Base-by-base conservation (phyloP, 2,113 vertebrate genomes). In the Hemiprocne comata region DNA sequence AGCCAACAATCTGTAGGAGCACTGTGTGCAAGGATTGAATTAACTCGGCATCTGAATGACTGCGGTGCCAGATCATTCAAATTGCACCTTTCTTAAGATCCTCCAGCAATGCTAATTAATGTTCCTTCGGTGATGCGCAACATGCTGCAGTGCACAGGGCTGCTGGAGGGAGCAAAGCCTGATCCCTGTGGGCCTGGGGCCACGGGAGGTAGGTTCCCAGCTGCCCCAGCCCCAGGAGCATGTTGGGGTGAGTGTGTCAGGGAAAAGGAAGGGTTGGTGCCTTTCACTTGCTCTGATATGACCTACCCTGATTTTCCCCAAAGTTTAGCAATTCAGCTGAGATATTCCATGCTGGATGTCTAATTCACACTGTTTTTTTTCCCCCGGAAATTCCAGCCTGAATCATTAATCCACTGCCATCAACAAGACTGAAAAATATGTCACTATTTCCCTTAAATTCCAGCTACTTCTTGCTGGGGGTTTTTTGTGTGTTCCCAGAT, bases 1-100 rank as follows among this genome's bases (percentile, higher is more conserved):
- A 97, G 96, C 95, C 95, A 97, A 96, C 96, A 96, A 95, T 96
- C 95, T 97, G 93, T 93, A 91, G 95, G 94, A 96, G 94, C 89
- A 46, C 90, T 85, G 94, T 94, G 93, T 90, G 92, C 94, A 90
- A 91, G 89, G 91, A 91, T 93, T 93, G 95, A 96, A 96, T 96
- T 95, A 96, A 97, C 92, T 91, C 95, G 77, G 93, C 91, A 94
- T 95, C 94, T 40, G 81, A 95, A 96, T 74, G 90, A 95, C 94
- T 88, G 87, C 57, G 15, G 86, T 71, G 93, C 91, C 95, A 85
- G 94, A 96, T 95, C 94, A 95, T 87, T 94, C 96, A 90, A 94
- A 96, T 82, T 85, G 88, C 88, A 95, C 90, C 93, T 93, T 92
- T 83, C 81, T 90, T 60, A 66, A 87, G 87, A 96, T 90, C 65